Evolutionary conservation across 2,888 invertebrate genomes (phyloP), one percentile per base, ranked within the genome.

Genomic region (Autographa gamma): DNA sequence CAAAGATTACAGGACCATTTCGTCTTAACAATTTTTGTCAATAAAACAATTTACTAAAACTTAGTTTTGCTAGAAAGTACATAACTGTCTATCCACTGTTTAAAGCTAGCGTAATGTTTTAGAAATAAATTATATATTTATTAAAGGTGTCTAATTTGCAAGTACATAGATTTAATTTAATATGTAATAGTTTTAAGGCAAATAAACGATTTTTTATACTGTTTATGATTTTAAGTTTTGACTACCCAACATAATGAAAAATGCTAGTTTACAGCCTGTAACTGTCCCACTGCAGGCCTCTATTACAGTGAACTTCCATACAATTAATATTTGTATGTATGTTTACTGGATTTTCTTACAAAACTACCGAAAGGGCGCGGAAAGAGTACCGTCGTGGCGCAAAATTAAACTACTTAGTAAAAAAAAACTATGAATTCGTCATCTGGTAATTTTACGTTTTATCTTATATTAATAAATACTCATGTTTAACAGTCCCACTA

Each of bases 131-230:
- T 56, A 25, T 56, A 25, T 56, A 56, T 56, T 56, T 56, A 56
- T 56, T 56, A 56, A 56, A 19, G 54, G 54, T 25, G 19, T 56
- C 54, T 54, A 25, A 56, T 19, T 25, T 13, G 54, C 19, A 19
- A 77, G 81, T 74, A 72, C 66, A 66, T 79, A 70, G 66, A 68
- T 38, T 19, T 69, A 68, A 54, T 38, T 38, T 71, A 59, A 41
- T 75, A 59, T 73, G 71, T 74, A 63, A n/a, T 73, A 80, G 71
- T 65, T 73, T 0, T 77, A 77, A 74, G 71, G 0, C 61, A 60
- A 81, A 80, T 76, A 76, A 73, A 81, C 7, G 25, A 76, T 73
- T 80, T 43, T 80, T 80, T 80, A 78, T 80, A 80, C 60, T 69
- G 71, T 62, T 48, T 48, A 73, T 16, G 13, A 1, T 56, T 52